A percentile compares a stretch with the other conserved stretches of the same genome.
phyloP scores from a whole-genome alignment of 2,113 vertebrate genomes.

The Ophthalmolycus amberensis region DNA sequence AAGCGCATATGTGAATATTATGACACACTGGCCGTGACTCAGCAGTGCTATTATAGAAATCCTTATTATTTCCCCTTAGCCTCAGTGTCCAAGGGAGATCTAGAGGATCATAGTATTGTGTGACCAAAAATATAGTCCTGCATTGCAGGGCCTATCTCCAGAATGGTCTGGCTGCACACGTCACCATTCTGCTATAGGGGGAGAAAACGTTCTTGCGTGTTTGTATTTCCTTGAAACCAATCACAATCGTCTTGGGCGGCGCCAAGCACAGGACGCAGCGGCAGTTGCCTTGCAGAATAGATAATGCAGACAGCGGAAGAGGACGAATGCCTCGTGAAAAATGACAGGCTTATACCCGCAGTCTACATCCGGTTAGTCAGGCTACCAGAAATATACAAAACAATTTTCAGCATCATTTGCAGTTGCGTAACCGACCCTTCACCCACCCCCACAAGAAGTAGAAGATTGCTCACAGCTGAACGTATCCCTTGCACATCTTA shows the following conservation, averaged over 20 bases:
- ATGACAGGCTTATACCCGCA: background rate
- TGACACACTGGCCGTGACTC: constrained; percentile 21
- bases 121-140: constrained; percentile 10
- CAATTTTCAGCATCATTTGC: background rate
- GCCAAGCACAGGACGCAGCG: background rate
- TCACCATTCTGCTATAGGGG: background rate
- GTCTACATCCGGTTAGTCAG: background rate
- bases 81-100: background rate
- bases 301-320: background rate
- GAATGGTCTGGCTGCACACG: background rate
- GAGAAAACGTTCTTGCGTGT: background rate
- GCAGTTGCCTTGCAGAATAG: background rate
- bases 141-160: background rate
- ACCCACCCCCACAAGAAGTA: background rate
- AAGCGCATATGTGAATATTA: constrained; percentile 26
- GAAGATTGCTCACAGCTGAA: background rate
- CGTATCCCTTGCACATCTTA: background rate
- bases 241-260: background rate
- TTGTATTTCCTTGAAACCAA: background rate
- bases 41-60: constrained; percentile 11
- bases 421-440: background rate
- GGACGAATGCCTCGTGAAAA: background rate
- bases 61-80: background rate
- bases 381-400: background rate
- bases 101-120: background rate